Evolutionary conservation across 2,888 invertebrate species (phyloP), one percentile per base, ranked within the genome.

Genomic region (Watsonalla cultraria): DNA sequence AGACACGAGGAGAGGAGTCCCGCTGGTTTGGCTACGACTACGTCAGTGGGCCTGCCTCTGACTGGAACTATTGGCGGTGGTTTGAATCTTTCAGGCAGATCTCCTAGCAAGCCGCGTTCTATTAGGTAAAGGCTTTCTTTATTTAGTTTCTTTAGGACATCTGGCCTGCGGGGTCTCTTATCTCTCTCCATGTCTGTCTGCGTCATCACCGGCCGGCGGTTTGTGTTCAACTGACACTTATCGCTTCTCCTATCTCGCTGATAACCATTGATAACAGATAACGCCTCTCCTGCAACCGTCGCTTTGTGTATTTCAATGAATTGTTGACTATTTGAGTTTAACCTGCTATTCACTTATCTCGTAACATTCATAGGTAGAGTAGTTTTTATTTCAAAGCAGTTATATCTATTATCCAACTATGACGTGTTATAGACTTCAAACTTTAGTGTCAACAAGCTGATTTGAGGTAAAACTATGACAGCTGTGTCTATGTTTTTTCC

Each of bases 21-120:
- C 5, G 82, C 82, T 59, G 92, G 90, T 83, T 90, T 91, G 54
- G 91, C 81, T 57, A 92, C 81, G 54, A 87, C 81, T 54, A 90
- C 62, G 42, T 80, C 78, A 55, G 74, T 72, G 11, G 84, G 84
- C 68, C 86, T 79, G 48, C 81, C 81, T 62, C 84, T 64, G 13
- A 76, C 71, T 5, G 84, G 84, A 42, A 76, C 72, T 7, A 80
- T 64, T 13, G 78, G 72, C 37, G 68, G 78, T 33, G 88, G 86
- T 55, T 84, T 85, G 0, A 90, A 80, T 67, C 84, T 86, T 11
- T 83, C 79, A 2, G 89, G 84, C 9, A 91, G 62, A 50, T 88
- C 89, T 5, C 86, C 86, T 5, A 88, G 82, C 0, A 90, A 73
- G 14, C 90, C 88, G 33, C 90, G 68, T 64, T 90, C 91, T 51